phyloP scores from a whole-genome alignment of 2,797 vertebrate species.

The Monodelphis domestica region DNA sequence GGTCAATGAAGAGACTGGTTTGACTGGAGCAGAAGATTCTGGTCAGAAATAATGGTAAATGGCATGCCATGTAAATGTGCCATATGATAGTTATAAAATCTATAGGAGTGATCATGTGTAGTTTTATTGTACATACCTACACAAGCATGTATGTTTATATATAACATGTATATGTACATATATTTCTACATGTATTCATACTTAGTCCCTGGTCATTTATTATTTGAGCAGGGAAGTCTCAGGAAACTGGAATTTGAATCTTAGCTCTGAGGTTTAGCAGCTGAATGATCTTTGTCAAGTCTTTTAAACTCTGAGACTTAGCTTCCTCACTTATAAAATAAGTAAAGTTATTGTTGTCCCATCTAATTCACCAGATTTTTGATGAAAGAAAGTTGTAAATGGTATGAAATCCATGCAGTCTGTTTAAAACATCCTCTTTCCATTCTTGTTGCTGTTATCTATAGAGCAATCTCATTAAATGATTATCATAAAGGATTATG shows the following conservation, averaged over 20 bases:
- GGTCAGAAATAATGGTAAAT: neutral
- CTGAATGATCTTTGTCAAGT: neutral
- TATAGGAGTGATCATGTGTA: neutral
- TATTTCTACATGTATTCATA: no score
- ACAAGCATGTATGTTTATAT: no score
- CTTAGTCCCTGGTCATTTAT: neutral
- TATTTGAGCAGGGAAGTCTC: neutral
- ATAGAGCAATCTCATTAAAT: neutral
- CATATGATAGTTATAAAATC: neutral
- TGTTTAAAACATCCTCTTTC: neutral
- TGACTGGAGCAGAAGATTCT: neutral
- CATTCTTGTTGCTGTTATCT: neutral
- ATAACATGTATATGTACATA: no score
- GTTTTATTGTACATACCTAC: neutral
- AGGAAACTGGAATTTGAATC: neutral
- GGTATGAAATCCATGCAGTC: neutral
- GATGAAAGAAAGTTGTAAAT: neutral
- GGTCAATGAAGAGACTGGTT: neutral
- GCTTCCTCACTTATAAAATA: neutral
- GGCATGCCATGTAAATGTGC: neutral
- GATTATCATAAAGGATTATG: neutral
- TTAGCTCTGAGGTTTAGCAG: neutral
- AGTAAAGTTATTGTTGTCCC: neutral
- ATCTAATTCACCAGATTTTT: neutral
- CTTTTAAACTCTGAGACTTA: neutral